Evolutionary conservation across 2,888 invertebrate genomes (phyloP).

Genomic region (Dorcus hopei): DNA sequence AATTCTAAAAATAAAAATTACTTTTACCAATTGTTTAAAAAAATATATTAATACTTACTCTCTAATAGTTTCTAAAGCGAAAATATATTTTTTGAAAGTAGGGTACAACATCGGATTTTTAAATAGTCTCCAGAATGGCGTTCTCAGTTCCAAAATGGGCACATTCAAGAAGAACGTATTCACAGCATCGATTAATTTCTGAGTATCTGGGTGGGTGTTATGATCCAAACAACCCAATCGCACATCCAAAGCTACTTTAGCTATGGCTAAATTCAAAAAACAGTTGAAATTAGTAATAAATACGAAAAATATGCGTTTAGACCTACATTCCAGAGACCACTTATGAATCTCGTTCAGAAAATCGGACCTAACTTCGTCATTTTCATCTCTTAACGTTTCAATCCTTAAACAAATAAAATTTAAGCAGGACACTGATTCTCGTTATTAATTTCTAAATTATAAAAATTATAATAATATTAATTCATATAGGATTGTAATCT

Average conservation of each 20-base stretch:
- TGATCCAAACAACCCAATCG: constrained; percentile 63
- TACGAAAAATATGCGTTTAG: not conserved
- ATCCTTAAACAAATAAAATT: constrained; percentile 50
- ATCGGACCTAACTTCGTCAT: constrained; percentile 61
- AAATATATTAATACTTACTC: constrained; percentile 50
- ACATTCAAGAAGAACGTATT: constrained; percentile 65
- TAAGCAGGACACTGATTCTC: too few relatives aligned
- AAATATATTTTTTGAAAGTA: constrained; percentile 61
- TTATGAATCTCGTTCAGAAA: constrained; percentile 72
- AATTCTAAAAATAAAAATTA: constrained; percentile 49
- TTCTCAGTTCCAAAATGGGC: constrained; percentile 60
- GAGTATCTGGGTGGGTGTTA: constrained; percentile 55
- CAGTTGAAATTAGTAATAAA: not conserved
- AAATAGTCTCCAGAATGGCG: constrained; percentile 67
- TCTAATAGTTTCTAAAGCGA: constrained; percentile 65
- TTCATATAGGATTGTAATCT: too few relatives aligned
- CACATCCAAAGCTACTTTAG: constrained; percentile 64
- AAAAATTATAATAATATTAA: too few relatives aligned
- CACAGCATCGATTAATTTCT: constrained; percentile 63
- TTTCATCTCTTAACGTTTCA: constrained; percentile 53
- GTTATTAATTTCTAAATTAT: too few relatives aligned
- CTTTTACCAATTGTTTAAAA: not conserved
- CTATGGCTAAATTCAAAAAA: constrained; percentile 54
- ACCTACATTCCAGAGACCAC: constrained; percentile 77
- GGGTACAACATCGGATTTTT: constrained; percentile 53